Base-by-base conservation (phyloP, 2,888 invertebrate genomes). In the Xestoiulus laeticollis region DNA sequence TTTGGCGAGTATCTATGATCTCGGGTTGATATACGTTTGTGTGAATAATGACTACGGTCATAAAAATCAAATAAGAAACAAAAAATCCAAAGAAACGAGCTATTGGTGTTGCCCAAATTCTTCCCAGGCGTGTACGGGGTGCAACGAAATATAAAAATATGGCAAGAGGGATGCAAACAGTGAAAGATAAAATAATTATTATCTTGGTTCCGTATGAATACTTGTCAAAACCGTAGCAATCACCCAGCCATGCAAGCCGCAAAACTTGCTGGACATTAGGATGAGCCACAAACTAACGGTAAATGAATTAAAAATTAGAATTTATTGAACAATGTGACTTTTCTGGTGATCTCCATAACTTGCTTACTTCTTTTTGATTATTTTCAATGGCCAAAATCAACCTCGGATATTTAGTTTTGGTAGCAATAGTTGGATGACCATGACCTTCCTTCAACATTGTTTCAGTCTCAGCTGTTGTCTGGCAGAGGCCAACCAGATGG, bases 101-200 rank as follows among this genome's bases (percentile, higher is more conserved):
- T 19, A 83, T 16, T 83, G 83, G 83, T 19, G 83, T 19, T 83
- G 83, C 83, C 83, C 83, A 83, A 30, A 83, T 38, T 83, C 22
- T 83, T 19, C 83, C 83, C 5, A 83, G 30, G 4, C 32, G 32
- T 83, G 83, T 19, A 5, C n/a, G 32, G 4, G 83, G 83, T 1
- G n/a, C 38, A 83, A 30, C 38, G 30, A 83, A 83, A 83, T 83
- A 30, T 33, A 16, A 33, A 32, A 83, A 4, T 10, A 83, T 83
- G 83, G 83, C 83, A 83, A 83, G 83, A 33, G 83, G 83, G 38
- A 83, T 83, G 83, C 83, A 83, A 19, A 83, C 14, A 38, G 32
- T 83, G n/a, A 83, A 83, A 83, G 32, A 32, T 83, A 38, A 16
- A 32, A 32, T 19, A n/a, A 32, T 6, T 38, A 83, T 1, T 38